These are phyloP conservation scores for Oreohelix idahoensis DNA, from an alignment of 1,140 invertebrate species.

Conservation along the genomic window DNA sequence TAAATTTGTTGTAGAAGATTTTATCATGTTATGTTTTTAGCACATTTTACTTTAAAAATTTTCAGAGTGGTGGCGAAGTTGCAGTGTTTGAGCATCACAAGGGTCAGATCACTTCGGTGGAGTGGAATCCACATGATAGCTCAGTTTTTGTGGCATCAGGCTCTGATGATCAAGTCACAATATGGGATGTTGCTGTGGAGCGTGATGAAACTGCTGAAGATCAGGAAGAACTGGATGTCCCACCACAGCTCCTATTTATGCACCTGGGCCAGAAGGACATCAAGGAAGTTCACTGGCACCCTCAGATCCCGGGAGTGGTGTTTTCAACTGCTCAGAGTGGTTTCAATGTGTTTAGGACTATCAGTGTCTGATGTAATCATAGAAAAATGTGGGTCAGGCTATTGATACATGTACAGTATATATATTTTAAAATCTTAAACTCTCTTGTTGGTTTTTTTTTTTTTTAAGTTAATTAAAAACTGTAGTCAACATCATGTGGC, in stretches of 20 bases:
- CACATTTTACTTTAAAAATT: background rate
- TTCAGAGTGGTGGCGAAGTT: constrained; percentile 81
- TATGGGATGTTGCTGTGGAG: constrained; percentile 97
- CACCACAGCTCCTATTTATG: constrained; percentile 96
- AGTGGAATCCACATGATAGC: constrained; percentile 95
- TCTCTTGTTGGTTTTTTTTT: no score
- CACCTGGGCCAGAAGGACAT: constrained; percentile 98
- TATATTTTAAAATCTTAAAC: no score
- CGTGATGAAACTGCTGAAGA: constrained; percentile 77
- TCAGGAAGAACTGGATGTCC: constrained; percentile 80
- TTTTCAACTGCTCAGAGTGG: constrained; percentile 95
- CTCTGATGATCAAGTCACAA: constrained; percentile 93
- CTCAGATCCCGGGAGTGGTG: constrained; percentile 91
- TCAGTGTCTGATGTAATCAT: constrained; percentile 93
- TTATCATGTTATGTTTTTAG: no score
- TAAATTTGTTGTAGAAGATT: no score
- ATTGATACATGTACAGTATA: background rate
- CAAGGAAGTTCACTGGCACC: constrained; percentile 99
- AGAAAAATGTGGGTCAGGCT: no score
- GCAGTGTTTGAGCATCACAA: constrained; percentile 95
- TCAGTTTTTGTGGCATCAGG: constrained; percentile 94
- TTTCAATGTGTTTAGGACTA: constrained; percentile 98
- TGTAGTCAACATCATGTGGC: no score
- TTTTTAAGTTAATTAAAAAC: no score
- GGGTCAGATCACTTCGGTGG: constrained; percentile 92